Base-by-base conservation (phyloP, 2,113 vertebrate species). In the Notechis scutatus region DNA sequence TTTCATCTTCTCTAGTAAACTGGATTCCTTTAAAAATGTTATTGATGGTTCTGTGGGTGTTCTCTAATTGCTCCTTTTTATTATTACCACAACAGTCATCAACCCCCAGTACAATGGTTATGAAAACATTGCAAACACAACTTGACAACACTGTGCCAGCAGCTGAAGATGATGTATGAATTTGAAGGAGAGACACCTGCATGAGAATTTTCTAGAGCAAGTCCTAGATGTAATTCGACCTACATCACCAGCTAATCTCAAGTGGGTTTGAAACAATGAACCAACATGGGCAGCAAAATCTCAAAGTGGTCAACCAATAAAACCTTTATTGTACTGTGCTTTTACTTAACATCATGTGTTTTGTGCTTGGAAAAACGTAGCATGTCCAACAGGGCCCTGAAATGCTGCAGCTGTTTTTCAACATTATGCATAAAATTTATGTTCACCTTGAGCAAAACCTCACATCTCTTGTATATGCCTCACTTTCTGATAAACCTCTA, bases 31-130 rank as follows among this genome's bases (percentile, higher is more conserved):
- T 61, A 61, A 61, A 61, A 61, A 26, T 29, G 9, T 26, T 61
- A 61, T 4, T 61, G 59, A 61, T 61, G 24, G 23, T 26, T 61
- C 59, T 61, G 3, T 61, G 59, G 59, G 59, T 26, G 24, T 26
- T 61, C 24, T 61, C 59, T 61, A 61, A 61, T 61, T 61, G 59
- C 24, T 61, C 59, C 59, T 61, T 24, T 59, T 24, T 24, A 59
- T 59, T 24, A 61, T 61, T 26, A 61, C 0, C 1, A 98, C 98
- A 0, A 98, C 97, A 9, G 95, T 96, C 1, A 6, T 97, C 50
- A 98, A 98, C 56, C 98, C 98, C 34, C 55, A 92, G 93, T 98
- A 96, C 88, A 92, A 93, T 3, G 54, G 81, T 15, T 90, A 24
- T 29, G 21, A 90, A 94, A 3, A 14, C 15, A 26, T 5, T 54